phyloP scores from a whole-genome alignment of 53 echinoderm and acorn worm species.

The Apostichopus leukothele region DNA sequence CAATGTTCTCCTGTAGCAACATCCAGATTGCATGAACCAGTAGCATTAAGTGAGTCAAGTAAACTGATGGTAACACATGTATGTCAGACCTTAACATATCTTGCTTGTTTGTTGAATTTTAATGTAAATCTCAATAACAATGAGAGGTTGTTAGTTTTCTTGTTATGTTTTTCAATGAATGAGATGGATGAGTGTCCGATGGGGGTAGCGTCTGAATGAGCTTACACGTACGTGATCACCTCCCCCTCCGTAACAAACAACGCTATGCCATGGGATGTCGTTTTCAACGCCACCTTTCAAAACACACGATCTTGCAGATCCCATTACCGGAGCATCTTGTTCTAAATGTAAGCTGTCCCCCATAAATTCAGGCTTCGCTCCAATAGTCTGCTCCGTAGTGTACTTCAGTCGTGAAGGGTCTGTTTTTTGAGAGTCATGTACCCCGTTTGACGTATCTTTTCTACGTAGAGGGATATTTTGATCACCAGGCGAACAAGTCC shows the following conservation, averaged over 20 bases:
- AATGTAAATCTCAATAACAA: no score
- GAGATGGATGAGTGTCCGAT: background rate
- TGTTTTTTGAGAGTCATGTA: background rate
- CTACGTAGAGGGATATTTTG: background rate
- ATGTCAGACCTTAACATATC: no score
- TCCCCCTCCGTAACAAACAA: conserved; percentile 21
- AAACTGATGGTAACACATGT: no score
- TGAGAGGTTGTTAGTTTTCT: no score
- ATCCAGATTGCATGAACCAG: no score
- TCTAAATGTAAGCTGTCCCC: conserved; percentile 17
- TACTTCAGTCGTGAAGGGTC: background rate
- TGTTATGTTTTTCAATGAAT: no score
- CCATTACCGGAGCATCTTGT: background rate
- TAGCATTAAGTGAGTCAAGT: no score
- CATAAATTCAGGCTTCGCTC: background rate
- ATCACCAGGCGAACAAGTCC: background rate
- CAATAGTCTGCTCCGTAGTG: background rate
- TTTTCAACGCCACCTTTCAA: conserved; percentile 28
- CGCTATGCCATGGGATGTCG: conserved; percentile 7
- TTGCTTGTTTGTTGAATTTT: no score
- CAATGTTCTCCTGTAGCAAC: no score
- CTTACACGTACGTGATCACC: background rate
- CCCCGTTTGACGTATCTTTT: background rate
- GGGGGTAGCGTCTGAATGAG: background rate
- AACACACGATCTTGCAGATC: background rate